Evolutionary conservation across 2,113 vertebrate species (phyloP).

Genomic region (Hypanus sabinus): DNA sequence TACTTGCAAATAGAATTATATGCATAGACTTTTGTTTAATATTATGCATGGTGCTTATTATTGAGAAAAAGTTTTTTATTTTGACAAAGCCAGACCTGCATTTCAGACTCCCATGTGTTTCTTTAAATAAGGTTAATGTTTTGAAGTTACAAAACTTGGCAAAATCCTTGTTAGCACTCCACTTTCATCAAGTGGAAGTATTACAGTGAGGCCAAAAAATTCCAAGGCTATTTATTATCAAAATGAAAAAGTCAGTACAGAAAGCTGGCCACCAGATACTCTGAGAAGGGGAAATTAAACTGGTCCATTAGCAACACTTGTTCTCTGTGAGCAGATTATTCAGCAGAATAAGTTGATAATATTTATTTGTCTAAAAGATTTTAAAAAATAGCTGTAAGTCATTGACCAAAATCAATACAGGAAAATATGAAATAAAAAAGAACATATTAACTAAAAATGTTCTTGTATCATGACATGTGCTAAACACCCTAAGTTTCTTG

Average conservation of each 20-base stretch:
- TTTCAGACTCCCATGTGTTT: no score
- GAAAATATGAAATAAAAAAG: not conserved
- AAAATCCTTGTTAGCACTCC: slow-evolving; percentile 1
- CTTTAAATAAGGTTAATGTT: no score
- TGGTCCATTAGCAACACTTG: not conserved
- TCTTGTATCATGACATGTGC: not conserved
- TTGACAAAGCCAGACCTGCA: no score
- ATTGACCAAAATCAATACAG: not conserved
- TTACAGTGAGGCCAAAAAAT: slow-evolving; percentile 19
- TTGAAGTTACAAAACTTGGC: no score
- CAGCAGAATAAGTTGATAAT: not conserved
- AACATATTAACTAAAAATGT: not conserved
- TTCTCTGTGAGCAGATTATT: not conserved
- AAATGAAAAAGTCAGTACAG: slow-evolving; percentile 31
- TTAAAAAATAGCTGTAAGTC: not conserved
- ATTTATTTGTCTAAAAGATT: not conserved
- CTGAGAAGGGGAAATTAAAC: not conserved
- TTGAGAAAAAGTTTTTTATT: not conserved
- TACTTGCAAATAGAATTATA: not conserved
- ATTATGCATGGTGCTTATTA: not conserved
- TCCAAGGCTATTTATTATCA: slow-evolving; percentile 35
- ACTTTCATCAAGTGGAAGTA: slow-evolving; percentile 9
- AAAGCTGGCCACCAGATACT: not conserved
- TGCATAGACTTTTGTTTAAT: not conserved
- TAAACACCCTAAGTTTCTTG: not conserved